Conservation (phyloP, 2,113 vertebrate species). For the Spermophilus dauricus region DNA sequence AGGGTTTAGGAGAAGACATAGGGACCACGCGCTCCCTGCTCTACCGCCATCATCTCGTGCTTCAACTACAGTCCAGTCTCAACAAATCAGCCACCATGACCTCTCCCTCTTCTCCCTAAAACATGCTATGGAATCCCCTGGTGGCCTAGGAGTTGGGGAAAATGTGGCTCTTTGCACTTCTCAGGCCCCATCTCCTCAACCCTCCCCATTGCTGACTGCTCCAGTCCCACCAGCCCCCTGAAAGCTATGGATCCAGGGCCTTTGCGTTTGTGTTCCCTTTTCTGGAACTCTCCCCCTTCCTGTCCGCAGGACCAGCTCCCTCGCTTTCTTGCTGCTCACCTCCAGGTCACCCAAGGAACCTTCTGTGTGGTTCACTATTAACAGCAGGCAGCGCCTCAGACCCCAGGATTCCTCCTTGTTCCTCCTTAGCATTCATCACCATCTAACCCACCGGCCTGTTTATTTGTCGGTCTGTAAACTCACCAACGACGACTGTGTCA, state of each 20-base stretch:
- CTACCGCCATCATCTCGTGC: neutral
- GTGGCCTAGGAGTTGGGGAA: rapidly evolving
- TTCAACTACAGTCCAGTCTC: neutral
- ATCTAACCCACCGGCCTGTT: neutral
- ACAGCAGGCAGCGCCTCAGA: neutral
- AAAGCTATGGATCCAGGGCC: neutral
- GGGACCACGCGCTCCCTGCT: neutral
- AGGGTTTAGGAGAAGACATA: neutral
- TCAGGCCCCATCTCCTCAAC: neutral
- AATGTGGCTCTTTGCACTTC: neutral
- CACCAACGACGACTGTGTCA: neutral
- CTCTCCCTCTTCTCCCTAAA: neutral
- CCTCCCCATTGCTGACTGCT: neutral
- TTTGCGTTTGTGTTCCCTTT: neutral
- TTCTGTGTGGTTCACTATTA: neutral
- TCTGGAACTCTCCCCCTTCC: neutral
- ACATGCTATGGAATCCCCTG: neutral
- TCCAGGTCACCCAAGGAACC: neutral
- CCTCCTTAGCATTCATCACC: neutral
- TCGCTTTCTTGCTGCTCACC: neutral
- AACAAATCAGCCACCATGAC: neutral
- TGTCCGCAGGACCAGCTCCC: too few relatives aligned
- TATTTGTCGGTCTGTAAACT: neutral
- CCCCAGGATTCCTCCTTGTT: rapidly evolving
- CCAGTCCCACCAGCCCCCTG: too few relatives aligned